These are phyloP conservation scores for Strigamia transsilvanica DNA, from an alignment of 2,888 invertebrate genomes.

Conservation along the genomic window DNA sequence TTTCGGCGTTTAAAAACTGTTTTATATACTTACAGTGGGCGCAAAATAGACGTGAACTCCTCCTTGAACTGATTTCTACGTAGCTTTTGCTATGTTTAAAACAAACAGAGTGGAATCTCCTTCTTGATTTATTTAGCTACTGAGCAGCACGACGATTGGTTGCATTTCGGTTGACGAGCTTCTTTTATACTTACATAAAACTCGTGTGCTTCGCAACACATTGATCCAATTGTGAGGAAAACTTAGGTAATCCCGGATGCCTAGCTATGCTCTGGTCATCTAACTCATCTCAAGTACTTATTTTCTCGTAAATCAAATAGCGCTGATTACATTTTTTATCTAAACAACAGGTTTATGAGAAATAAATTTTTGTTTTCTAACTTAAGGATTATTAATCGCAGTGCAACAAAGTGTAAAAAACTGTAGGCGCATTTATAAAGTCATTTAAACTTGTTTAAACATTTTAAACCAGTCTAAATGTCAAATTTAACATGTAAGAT, in stretches of 20 bases:
- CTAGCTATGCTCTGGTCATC: neutral
- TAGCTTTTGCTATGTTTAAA: neutral
- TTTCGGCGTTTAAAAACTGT: too few species aligned
- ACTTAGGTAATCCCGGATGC: slow-evolving; percentile 37
- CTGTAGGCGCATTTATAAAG: too few species aligned
- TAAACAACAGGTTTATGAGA: neutral
- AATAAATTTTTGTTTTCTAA: too few species aligned
- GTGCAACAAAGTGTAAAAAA: too few species aligned
- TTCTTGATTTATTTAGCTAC: slow-evolving; percentile 29
- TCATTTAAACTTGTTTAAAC: too few species aligned
- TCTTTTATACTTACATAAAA: slow-evolving; percentile 13
- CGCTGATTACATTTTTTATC: slow-evolving; percentile 22
- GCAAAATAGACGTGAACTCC: neutral
- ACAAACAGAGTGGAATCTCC: neutral
- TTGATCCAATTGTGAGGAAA: slow-evolving; percentile 33
- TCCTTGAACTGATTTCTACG: neutral
- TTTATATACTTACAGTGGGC: neutral
- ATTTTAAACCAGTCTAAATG: too few species aligned
- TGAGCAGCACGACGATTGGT: neutral
- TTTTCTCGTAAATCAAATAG: slow-evolving; percentile 41
- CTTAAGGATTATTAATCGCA: too few species aligned
- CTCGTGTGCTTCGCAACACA: slow-evolving; percentile 20
- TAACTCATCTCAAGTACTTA: slow-evolving; percentile 5
- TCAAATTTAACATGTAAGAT: too few species aligned
- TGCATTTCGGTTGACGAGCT: neutral